Evolutionary conservation across 2,113 vertebrate genomes (phyloP).

Genomic region (Chionis minor): DNA sequence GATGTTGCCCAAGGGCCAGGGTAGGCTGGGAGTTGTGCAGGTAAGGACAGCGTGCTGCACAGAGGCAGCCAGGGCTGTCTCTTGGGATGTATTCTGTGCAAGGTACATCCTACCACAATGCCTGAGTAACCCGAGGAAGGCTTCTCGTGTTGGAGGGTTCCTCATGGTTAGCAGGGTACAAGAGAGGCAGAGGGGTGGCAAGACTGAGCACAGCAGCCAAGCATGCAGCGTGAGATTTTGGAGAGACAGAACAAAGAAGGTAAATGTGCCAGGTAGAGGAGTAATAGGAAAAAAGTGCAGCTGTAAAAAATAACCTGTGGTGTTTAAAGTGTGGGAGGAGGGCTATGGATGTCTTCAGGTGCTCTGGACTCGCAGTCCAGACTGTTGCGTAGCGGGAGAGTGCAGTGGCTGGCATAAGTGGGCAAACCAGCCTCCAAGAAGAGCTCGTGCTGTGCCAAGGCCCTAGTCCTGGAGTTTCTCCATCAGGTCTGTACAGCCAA

Average conservation of each 20-base stretch:
- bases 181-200: not conserved
- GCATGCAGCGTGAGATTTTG: not conserved
- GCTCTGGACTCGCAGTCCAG: not conserved
- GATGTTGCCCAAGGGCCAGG: not conserved
- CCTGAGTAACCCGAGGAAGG: not conserved
- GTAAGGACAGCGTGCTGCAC: not conserved
- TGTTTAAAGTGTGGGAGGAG: not conserved
- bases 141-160: not conserved
- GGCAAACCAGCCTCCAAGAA: not conserved
- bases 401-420: not conserved
- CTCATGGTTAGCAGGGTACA: rapidly evolving
- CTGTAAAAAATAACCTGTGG: not conserved
- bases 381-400: not conserved
- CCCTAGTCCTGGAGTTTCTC: not conserved
- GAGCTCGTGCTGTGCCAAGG: not conserved
- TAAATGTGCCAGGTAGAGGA: not conserved
- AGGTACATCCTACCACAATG: not conserved
- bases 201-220: not conserved
- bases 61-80: not conserved
- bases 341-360: not conserved
- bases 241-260: not conserved
- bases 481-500: not conserved
- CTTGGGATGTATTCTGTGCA: not conserved
- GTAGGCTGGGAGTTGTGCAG: not conserved
- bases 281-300: not conserved